Evolutionary conservation across 2,888 invertebrate genomes (phyloP).

Genomic region (Drosophila ochracea): DNA sequence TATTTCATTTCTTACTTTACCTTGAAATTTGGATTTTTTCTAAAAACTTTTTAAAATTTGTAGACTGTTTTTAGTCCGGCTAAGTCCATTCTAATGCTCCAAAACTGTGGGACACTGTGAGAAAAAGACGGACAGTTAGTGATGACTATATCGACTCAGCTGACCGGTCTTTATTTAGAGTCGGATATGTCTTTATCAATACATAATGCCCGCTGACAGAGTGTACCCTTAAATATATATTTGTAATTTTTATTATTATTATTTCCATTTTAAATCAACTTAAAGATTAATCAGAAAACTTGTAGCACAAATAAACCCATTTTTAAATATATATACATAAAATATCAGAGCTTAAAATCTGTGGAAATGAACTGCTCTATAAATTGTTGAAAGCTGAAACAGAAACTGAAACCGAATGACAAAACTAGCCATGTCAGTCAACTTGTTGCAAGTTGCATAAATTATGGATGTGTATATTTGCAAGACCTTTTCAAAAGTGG

Average conservation of each 20-base stretch:
- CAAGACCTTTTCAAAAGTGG: slow-evolving; percentile 4
- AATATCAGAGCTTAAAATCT: background rate
- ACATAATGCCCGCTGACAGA: too few relatives aligned
- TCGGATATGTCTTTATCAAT: too few relatives aligned
- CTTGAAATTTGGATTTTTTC: background rate
- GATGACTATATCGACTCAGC: too few relatives aligned
- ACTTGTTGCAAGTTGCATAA: background rate
- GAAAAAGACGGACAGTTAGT: too few relatives aligned
- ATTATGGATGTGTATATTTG: slow-evolving; percentile 4
- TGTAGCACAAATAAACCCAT: background rate
- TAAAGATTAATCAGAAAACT: too few relatives aligned
- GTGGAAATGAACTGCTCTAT: background rate
- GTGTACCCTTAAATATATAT: too few relatives aligned
- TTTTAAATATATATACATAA: background rate
- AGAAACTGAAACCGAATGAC: background rate
- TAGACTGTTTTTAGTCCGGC: background rate
- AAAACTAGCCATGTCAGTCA: background rate
- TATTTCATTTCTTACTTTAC: background rate
- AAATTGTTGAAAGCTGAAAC: background rate
- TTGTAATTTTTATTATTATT: background rate
- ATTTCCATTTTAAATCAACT: too few relatives aligned
- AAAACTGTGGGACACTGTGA: background rate
- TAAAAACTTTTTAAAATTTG: background rate
- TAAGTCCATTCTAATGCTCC: background rate
- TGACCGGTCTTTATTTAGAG: too few relatives aligned